Evolutionary conservation across 1,140 invertebrate species (phyloP), one percentile per base, ranked within the genome.

Genomic region (Zaprionus tsacasi): DNA sequence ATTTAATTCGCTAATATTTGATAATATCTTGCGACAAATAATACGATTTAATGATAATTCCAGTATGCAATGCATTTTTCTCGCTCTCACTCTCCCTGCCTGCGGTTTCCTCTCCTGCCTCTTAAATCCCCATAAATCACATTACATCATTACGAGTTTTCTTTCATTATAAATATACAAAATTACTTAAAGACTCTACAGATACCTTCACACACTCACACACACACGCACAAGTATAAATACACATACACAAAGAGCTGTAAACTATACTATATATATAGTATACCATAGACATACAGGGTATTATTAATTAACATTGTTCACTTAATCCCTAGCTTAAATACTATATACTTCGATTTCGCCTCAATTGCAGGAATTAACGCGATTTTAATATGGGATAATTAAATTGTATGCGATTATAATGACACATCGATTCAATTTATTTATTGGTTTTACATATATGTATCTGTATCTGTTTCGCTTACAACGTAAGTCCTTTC

Each of bases 301-400:
- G 45, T 57, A 35, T 52, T 65, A 36, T 65, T 57, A 66, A 66
- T 66, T 66, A 66, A 66, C 63, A 45, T 35, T 56, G 11, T 57
- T 48, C n/a, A 27, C 38, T 45, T 66, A 57, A 57, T 56, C 27
- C 45, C 45, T 63, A 50, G 45, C 12, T 21, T 35, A 17, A 43
- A 48, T 63, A 27, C 27, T 63, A 27, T 15, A 66, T 30, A 21
- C 21, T 66, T 66, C 36, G 43, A 56, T 56, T 36, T 30, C 64
- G 56, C 10, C 45, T 57, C 38, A 48, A 57, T n/a, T 57, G 40
- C 40, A 45, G 40, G 40, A 15, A 45, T 57, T 33, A 35, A 57
- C 33, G 25, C 15, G 55, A 38, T 35, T 21, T 66, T 66, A 21
- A 43, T 11, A 8, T 27, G 48, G 45, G 21, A 36, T 33, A 55